These are phyloP conservation scores for Acanthurus leucopareius DNA, from an alignment of 2,797 vertebrate genomes.

Conservation along the genomic window DNA sequence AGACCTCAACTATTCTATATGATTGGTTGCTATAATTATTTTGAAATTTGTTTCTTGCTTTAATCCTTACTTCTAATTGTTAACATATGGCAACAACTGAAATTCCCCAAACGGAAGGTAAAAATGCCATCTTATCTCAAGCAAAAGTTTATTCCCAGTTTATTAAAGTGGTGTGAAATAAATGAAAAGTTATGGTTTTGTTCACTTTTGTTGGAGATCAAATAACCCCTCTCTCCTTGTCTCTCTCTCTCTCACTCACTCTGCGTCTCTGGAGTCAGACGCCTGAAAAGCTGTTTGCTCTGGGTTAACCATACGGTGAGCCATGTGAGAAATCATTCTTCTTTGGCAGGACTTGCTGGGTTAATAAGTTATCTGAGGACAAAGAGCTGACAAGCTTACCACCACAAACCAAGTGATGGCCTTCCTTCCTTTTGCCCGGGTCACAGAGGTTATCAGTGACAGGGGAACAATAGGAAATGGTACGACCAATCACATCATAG, in stretches of 20 bases:
- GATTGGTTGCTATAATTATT: neutral
- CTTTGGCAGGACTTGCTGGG: conserved; percentile 67
- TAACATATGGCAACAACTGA: neutral
- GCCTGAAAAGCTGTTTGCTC: conserved; percentile 80
- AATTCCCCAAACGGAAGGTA: neutral
- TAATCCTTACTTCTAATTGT: neutral
- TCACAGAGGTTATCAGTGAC: conserved; percentile 84
- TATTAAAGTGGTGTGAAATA: neutral
- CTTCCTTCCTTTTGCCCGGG: conserved; percentile 79
- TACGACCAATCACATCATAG: conserved; percentile 64
- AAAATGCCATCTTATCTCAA: neutral
- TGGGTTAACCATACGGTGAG: conserved; percentile 81
- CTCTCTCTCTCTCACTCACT: neutral
- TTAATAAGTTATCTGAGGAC: conserved; percentile 88
- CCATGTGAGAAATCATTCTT: conserved; percentile 79
- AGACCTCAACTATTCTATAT: neutral
- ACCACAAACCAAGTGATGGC: conserved; percentile 74
- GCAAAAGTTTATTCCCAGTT: conserved; percentile 1
- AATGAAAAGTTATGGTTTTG: conserved; percentile 8
- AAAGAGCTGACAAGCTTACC: conserved; percentile 80
- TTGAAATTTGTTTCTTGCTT: neutral
- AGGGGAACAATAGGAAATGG: conserved; percentile 85
- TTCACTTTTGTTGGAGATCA: conserved; percentile 20
- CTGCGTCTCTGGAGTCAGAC: conserved; percentile 32
- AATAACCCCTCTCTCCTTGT: conserved; percentile 31